A percentile compares a stretch with the other conserved stretches of the same genome.
These are phyloP conservation scores for Penaeus monodon DNA, from an alignment of 2,888 invertebrate genomes.

Conservation along the genomic window DNA sequence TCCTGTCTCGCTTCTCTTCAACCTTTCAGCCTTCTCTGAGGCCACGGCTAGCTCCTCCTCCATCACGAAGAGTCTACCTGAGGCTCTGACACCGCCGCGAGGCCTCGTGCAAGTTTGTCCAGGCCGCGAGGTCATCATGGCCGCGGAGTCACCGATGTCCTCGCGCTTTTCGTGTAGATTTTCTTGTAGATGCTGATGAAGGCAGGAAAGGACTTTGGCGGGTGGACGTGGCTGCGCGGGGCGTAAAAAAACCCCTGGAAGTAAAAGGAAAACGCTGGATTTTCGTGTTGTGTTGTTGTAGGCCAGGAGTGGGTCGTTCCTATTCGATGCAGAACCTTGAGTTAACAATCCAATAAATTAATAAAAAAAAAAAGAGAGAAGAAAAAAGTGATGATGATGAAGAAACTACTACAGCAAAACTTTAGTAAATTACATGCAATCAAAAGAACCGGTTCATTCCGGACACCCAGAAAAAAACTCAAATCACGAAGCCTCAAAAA, in stretches of 20 bases:
- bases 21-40: slow-evolving; percentile 90
- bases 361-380: no score
- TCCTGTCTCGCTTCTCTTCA: slow-evolving; percentile 68
- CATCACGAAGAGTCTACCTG: slow-evolving; percentile 92
- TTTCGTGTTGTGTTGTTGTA: no score
- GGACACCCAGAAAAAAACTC: no score
- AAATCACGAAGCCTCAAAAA: no score
- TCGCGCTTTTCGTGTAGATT: slow-evolving; percentile 89
- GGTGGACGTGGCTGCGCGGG: slow-evolving; percentile 96
- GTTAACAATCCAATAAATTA: no score
- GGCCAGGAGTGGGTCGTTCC: no score
- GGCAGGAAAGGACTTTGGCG: slow-evolving; percentile 95
- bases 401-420: no score
- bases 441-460: no score
- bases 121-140: slow-evolving; percentile 95
- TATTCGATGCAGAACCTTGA: no score
- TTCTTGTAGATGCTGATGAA: slow-evolving; percentile 96
- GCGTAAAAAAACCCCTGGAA: slow-evolving; percentile 82
- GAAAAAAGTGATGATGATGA: no score
- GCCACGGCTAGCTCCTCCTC: slow-evolving; percentile 93
- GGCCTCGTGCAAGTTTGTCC: slow-evolving; percentile 94
- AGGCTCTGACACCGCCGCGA: slow-evolving; percentile 91
- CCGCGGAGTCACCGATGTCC: slow-evolving; percentile 89
- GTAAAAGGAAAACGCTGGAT: background rate
- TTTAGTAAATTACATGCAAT: no score